phyloP scores from a whole-genome alignment of 2,888 invertebrate genomes.

The Tribolium freemani region DNA sequence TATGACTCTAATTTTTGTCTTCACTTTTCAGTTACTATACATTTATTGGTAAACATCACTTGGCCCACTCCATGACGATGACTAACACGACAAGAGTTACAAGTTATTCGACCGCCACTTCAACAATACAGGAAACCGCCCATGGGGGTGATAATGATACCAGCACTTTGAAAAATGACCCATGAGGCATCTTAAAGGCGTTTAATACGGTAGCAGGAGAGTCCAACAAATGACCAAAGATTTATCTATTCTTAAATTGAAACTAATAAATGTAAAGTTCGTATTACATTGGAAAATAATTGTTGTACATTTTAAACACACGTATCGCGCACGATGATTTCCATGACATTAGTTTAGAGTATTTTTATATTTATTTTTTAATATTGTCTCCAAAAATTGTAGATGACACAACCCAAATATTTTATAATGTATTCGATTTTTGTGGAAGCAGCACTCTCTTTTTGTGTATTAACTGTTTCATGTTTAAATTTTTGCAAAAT shows the following conservation, averaged over 20 bases:
- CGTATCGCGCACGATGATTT: too few relatives aligned
- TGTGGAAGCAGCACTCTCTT: too few relatives aligned
- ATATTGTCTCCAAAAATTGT: too few relatives aligned
- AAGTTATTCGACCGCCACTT: constrained; percentile 40
- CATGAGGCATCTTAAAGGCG: not conserved
- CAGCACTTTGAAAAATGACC: constrained; percentile 22
- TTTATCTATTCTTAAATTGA: not conserved
- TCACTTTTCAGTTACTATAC: constrained; percentile 57
- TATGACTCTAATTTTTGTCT: not conserved
- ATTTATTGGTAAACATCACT: constrained; percentile 60
- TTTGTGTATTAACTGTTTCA: too few relatives aligned
- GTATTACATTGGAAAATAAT: too few relatives aligned
- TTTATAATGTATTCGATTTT: too few relatives aligned
- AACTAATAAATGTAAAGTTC: too few relatives aligned
- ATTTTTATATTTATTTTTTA: too few relatives aligned
- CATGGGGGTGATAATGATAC: constrained; percentile 25
- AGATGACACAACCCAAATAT: too few relatives aligned
- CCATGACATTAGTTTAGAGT: too few relatives aligned
- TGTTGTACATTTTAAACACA: too few relatives aligned
- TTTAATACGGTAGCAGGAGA: not conserved
- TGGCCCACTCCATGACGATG: constrained; percentile 57
- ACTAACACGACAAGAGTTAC: constrained; percentile 54
- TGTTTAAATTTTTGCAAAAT: too few relatives aligned
- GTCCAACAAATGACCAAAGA: not conserved
- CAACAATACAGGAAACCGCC: constrained; percentile 26